Evolutionary conservation across 2,888 invertebrate species (phyloP).

Genomic region (Blastobasis lacticolella): DNA sequence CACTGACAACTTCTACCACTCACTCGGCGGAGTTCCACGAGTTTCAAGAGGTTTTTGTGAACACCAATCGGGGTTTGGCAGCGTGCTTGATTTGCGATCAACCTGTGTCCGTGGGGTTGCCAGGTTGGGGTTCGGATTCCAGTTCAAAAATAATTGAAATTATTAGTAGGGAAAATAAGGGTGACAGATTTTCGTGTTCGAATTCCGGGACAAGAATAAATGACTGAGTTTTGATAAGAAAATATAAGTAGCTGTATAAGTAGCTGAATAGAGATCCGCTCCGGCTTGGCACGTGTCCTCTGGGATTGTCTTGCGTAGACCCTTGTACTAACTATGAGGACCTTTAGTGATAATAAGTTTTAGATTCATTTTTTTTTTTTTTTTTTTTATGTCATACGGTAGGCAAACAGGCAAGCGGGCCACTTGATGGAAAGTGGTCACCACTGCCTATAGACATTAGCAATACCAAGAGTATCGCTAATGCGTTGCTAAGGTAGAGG

Average conservation of each 20-base stretch:
- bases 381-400: too few relatives aligned
- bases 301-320: too few relatives aligned
- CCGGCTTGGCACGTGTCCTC: neutral
- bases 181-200: neutral
- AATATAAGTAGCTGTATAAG: too few relatives aligned
- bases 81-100: slow-evolving; percentile 20
- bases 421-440: too few relatives aligned
- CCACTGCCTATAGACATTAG: too few relatives aligned
- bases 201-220: neutral
- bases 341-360: too few relatives aligned
- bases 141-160: slow-evolving; percentile 24
- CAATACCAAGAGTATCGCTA: too few relatives aligned
- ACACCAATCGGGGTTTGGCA: slow-evolving; percentile 35
- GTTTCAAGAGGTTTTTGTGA: slow-evolving; percentile 41
- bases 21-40: slow-evolving; percentile 19
- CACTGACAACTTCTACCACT: too few relatives aligned
- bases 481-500: too few relatives aligned
- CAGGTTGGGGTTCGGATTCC: slow-evolving; percentile 18
- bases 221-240: neutral
- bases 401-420: too few relatives aligned
- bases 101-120: slow-evolving; percentile 15
- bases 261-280: neutral
- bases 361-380: too few relatives aligned
- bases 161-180: neutral
- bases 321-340: too few relatives aligned